Evolutionary conservation across 92 coral and sea anemone species (phyloP).

Genomic region (Meandrina meandrites): DNA sequence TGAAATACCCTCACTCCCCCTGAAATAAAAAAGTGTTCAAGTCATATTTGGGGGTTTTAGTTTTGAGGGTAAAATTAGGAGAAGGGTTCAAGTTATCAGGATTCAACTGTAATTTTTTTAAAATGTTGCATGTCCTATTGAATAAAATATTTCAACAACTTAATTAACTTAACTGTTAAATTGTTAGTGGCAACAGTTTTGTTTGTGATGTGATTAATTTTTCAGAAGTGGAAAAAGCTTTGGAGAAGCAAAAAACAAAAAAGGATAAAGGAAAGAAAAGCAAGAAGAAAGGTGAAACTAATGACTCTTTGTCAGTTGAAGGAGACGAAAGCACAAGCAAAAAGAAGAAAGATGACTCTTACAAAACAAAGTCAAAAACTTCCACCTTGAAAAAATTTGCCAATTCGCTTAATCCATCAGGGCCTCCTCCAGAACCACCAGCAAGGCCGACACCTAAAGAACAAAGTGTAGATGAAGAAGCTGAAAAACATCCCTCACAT

Average conservation of each 20-base stretch:
- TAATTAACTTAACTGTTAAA: no score
- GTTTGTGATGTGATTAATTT: constrained; percentile 7
- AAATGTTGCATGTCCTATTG: no score
- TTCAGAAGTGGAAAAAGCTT: constrained; percentile 92
- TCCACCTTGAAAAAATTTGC: constrained; percentile 62
- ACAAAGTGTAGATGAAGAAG: constrained; percentile 37
- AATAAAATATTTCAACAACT: no score
- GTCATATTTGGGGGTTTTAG: no score
- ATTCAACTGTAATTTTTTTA: no score
- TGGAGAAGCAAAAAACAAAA: constrained; percentile 70
- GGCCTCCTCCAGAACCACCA: constrained; percentile 90
- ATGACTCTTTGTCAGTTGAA: constrained; percentile 18
- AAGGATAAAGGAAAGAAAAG: constrained; percentile 60
- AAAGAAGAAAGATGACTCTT: constrained; percentile 41
- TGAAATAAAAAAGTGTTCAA: no score
- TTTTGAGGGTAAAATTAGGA: no score
- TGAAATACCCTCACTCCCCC: no score
- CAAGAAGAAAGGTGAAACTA: constrained; percentile 57
- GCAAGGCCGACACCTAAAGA: constrained; percentile 55
- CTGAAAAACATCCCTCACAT: constrained; percentile 30
- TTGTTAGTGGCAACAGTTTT: neutral
- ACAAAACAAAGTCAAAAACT: constrained; percentile 42
- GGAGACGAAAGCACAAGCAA: constrained; percentile 52
- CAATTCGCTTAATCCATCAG: constrained; percentile 52
- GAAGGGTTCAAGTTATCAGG: no score